Conservation (phyloP, 2,113 vertebrate genomes). For the Acanthochromis polyacanthus region DNA sequence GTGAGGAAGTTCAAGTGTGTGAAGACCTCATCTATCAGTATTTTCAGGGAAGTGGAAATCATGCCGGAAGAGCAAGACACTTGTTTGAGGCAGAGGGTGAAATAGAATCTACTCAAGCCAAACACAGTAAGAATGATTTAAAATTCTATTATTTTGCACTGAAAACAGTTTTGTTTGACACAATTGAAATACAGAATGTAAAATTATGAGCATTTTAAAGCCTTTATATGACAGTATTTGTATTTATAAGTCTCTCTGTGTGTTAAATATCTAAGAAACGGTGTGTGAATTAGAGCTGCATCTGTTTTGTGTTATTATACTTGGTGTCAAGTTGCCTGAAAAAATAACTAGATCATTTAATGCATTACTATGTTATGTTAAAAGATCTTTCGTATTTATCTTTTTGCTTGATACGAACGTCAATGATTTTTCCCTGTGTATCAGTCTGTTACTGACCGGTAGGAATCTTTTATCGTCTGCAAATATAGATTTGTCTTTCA, state of each 20-base stretch:
- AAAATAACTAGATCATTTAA: neutral
- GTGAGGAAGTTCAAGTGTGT: constrained; percentile 57
- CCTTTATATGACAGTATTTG: neutral
- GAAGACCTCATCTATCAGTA: constrained; percentile 41
- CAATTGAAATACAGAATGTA: neutral
- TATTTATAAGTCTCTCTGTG: neutral
- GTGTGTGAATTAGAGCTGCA: neutral
- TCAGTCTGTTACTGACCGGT: too few species aligned
- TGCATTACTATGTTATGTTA: neutral
- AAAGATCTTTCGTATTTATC: too few species aligned
- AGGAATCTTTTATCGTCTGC: too few species aligned
- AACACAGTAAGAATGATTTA: constrained; percentile 55
- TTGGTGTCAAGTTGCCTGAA: neutral
- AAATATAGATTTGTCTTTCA: neutral
- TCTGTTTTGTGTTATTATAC: neutral
- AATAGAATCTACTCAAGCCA: neutral
- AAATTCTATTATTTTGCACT: neutral
- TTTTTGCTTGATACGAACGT: too few species aligned
- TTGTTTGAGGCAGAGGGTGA: constrained; percentile 14
- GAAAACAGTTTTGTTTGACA: neutral
- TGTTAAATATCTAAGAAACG: neutral
- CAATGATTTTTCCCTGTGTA: too few species aligned
- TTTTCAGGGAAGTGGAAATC: constrained; percentile 45
- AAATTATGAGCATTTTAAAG: neutral
- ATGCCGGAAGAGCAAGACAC: constrained; percentile 1